Base-by-base conservation (phyloP, 1,140 invertebrate genomes). In the Idris sp. region DNA sequence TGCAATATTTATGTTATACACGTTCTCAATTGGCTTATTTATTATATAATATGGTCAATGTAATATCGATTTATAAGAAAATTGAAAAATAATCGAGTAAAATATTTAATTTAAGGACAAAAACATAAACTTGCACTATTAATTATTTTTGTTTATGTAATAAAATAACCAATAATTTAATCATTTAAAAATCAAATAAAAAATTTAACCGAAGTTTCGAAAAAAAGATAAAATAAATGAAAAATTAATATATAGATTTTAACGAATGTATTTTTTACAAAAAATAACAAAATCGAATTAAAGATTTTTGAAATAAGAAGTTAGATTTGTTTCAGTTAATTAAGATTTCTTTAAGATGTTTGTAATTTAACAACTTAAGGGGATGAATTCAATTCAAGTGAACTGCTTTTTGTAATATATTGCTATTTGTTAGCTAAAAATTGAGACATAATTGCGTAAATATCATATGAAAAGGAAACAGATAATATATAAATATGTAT, bases 381-480 rank as follows among this genome's bases (percentile, higher is more conserved):
- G n/a, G n/a, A n/a, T n/a, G n/a, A 22, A 59, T 25, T 43, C 26
- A 11, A 56, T 10, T 43, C 16, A 14, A 35, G 41, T 36, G 30
- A 38, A 61, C 40, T 38, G 30, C 56, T 48, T 61, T 61, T 35
- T 61, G 56, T 61, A 61, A 31, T 38, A 61, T 61, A 61, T 9
- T n/a, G 15, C 26, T 31, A 25, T 48, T 61, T 61, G 13, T 54
- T 54, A 54, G 25, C 26, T 28, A 6, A 38, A 49, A 49, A 19
- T 10, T 48, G 35, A 33, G 6, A 46, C 25, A 59, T 26, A 28
- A 10, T 11, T 19, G 38, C 19, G 22, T 31, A 25, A 10, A 26
- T 44, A 44, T 43, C 28, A 36, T 26, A 26, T 19, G 38, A 44
- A 40, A 53, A 15, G 36, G 40, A 59, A 48, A 43, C 33, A 53